Evolutionary conservation across 1,140 invertebrate species (phyloP).

Genomic region (Caligus rogercresseyi): DNA sequence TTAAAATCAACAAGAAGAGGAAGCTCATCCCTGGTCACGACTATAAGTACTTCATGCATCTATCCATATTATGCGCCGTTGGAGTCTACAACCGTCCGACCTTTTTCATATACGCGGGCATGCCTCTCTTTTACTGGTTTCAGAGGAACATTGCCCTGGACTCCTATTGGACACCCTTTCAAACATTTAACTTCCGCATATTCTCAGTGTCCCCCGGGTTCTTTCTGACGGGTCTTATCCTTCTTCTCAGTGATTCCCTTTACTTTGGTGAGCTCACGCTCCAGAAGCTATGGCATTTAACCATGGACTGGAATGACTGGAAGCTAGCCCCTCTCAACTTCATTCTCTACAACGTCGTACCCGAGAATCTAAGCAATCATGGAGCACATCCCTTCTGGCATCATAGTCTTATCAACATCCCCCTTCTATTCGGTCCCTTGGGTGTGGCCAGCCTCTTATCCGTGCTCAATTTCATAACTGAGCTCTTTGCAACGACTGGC

Average conservation of each 20-base stretch:
- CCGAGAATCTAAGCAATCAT: conserved; percentile 15
- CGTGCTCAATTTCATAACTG: conserved; percentile 1
- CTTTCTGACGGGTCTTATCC: background rate
- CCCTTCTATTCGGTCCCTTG: conserved; percentile 10
- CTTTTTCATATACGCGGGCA: conserved; percentile 10
- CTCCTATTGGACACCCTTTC: conserved; percentile 15
- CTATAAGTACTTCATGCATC: conserved; percentile 11
- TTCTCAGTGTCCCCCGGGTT: background rate
- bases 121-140: conserved; percentile 17
- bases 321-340: conserved; percentile 15
- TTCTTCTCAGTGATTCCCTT: conserved; percentile 15
- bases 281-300: conserved; percentile 13
- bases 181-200: conserved; percentile 19
- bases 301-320: conserved; percentile 17
- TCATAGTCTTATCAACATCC: conserved; percentile 14
- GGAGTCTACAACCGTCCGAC: conserved; percentile 19
- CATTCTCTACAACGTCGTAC: conserved; percentile 18
- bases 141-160: conserved; percentile 5
- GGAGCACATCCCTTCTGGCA: conserved; percentile 8
- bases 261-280: conserved; percentile 16
- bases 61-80: conserved; percentile 4
- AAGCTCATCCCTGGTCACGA: conserved; percentile 19
- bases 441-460: conserved; percentile 4
- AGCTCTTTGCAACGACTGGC: conserved; percentile 1
- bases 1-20: conserved; percentile 16